Evolutionary conservation across 2,888 invertebrate species (phyloP).

Genomic region (Andrena haemorrhoa): DNA sequence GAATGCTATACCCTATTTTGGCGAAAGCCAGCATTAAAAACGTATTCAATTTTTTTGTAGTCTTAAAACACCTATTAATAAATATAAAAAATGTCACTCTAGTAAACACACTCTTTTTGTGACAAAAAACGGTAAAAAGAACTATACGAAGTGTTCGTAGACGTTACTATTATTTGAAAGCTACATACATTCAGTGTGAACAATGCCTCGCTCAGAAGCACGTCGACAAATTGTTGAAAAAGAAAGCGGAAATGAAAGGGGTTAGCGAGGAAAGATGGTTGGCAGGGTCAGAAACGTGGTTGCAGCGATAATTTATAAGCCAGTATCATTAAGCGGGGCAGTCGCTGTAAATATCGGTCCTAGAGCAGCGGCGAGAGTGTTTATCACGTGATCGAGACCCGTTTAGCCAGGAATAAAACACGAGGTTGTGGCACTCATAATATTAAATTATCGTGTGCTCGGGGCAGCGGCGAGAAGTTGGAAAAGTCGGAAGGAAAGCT

Average conservation of each 20-base stretch:
- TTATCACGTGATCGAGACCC: slow-evolving; percentile 61
- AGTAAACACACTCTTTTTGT: no score
- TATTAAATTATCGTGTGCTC: slow-evolving; percentile 57
- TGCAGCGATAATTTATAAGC: slow-evolving; percentile 66
- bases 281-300: slow-evolving; percentile 46
- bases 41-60: no score
- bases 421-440: slow-evolving; percentile 33
- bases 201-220: neutral
- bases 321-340: slow-evolving; percentile 62
- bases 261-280: neutral
- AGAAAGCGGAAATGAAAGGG: neutral
- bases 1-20: no score
- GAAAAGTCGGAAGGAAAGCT: slow-evolving; percentile 35
- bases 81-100: no score
- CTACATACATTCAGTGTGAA: neutral
- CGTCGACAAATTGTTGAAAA: neutral
- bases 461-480: slow-evolving; percentile 17
- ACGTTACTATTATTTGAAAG: neutral
- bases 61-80: no score
- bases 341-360: slow-evolving; percentile 70
- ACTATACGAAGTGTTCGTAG: neutral
- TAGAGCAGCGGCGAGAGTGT: slow-evolving; percentile 41
- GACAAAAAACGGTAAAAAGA: no score
- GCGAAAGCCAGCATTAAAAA: no score
- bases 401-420: slow-evolving; percentile 58